phyloP scores from a whole-genome alignment of 2,113 vertebrate genomes.

The Nansenia antarctica region DNA sequence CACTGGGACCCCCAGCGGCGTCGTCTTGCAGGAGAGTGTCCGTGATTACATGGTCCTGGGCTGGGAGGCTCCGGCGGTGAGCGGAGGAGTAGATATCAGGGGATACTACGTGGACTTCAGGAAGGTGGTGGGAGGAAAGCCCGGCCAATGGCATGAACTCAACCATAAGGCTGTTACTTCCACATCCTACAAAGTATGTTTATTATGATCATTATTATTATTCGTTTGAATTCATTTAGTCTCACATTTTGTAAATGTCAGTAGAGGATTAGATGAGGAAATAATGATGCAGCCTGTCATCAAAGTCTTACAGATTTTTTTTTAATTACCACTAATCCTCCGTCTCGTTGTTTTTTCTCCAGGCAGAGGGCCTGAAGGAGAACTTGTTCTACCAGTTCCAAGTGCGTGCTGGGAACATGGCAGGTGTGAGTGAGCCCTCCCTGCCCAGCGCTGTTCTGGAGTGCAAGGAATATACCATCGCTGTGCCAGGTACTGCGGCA shows the following conservation, averaged over 20 bases:
- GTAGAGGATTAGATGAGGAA: no score
- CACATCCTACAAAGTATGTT: constrained; percentile 85
- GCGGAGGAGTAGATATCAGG: constrained; percentile 86
- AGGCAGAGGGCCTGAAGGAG: constrained; percentile 93
- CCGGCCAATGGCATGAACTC: constrained; percentile 90
- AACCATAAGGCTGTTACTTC: constrained; percentile 85
- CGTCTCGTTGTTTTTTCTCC: constrained; percentile 30
- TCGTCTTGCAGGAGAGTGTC: constrained; percentile 84
- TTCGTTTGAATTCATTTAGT: no score
- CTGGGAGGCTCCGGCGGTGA: constrained; percentile 83
- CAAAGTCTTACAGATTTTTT: neutral
- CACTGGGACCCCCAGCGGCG: constrained; percentile 80
- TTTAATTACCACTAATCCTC: neutral
- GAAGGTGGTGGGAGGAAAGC: constrained; percentile 78
- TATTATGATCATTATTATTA: neutral
- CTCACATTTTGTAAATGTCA: no score
- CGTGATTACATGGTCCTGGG: constrained; percentile 89
- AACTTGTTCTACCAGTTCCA: constrained; percentile 93
- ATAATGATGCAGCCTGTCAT: neutral
- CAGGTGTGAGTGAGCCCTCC: constrained; percentile 85
- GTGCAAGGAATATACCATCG: constrained; percentile 97
- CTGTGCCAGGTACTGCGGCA: constrained; percentile 85
- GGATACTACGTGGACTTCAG: constrained; percentile 96
- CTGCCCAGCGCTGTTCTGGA: constrained; percentile 77
- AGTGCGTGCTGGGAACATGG: constrained; percentile 90